These are phyloP conservation scores for Zapornia atra DNA, from an alignment of 2,113 vertebrate species.

Conservation along the genomic window DNA sequence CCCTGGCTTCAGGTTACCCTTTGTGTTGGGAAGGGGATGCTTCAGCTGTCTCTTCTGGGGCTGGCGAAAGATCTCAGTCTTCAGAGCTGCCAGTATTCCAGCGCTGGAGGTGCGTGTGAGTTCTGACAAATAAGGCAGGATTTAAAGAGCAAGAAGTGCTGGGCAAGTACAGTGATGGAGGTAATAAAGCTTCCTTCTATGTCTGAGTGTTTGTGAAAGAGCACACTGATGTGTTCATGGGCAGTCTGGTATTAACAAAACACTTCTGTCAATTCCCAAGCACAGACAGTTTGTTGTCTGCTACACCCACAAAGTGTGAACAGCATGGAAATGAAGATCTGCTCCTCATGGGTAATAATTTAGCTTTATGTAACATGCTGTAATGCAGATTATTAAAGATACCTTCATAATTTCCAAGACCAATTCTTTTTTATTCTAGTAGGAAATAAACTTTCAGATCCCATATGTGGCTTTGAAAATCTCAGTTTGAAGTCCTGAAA, in stretches of 20 bases:
- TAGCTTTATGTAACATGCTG: background rate
- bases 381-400: background rate
- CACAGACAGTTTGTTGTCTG: background rate
- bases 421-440: background rate
- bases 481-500: background rate
- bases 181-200: background rate
- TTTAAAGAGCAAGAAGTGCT: background rate
- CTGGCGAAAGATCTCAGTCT: background rate
- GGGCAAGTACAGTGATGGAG: background rate
- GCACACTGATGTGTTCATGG: fast-evolving
- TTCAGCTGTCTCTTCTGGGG: background rate
- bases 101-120: background rate
- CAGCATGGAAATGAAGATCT: background rate
- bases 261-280: background rate
- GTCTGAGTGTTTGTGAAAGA: background rate
- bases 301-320: background rate
- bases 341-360: background rate
- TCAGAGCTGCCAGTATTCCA: background rate
- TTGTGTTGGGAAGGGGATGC: background rate
- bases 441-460: background rate
- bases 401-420: background rate
- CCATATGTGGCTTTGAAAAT: background rate
- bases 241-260: background rate
- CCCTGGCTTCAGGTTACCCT: background rate
- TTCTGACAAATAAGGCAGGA: background rate